phyloP scores from a whole-genome alignment of 2,797 vertebrate genomes.

The Myiothlypis chrysogaster region DNA sequence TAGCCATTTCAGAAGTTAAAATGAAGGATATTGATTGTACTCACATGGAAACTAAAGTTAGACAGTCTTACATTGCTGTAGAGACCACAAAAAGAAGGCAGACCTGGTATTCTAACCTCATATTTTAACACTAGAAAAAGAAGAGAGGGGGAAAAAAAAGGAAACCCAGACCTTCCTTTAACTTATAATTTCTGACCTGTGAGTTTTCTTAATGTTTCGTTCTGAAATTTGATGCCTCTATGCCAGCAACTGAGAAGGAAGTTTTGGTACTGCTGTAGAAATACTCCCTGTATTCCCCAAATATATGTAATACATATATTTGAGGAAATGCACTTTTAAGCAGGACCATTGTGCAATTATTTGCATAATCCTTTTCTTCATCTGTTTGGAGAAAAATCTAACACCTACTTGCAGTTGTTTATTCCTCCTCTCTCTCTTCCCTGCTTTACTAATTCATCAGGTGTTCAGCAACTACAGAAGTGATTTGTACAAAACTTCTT shows the following conservation, averaged over 20 bases:
- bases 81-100: neutral
- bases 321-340: neutral
- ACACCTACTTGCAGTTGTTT: neutral
- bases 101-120: neutral
- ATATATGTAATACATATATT: neutral
- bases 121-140: neutral
- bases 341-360: neutral
- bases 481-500: neutral
- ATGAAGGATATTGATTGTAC: neutral
- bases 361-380: neutral
- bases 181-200: neutral
- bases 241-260: neutral
- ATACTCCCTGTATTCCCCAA: neutral
- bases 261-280: neutral
- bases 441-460: neutral
- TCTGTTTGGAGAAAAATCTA: neutral
- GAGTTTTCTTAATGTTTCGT: neutral
- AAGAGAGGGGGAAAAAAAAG: rapidly evolving
- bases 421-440: neutral
- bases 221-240: neutral
- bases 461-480: neutral
- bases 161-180: rapidly evolving
- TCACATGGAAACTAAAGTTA: neutral
- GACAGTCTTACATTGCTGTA: neutral
- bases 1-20: neutral